These are phyloP conservation scores for Chrysemys picta DNA, from an alignment of 2,113 vertebrate species.

Conservation along the genomic window DNA sequence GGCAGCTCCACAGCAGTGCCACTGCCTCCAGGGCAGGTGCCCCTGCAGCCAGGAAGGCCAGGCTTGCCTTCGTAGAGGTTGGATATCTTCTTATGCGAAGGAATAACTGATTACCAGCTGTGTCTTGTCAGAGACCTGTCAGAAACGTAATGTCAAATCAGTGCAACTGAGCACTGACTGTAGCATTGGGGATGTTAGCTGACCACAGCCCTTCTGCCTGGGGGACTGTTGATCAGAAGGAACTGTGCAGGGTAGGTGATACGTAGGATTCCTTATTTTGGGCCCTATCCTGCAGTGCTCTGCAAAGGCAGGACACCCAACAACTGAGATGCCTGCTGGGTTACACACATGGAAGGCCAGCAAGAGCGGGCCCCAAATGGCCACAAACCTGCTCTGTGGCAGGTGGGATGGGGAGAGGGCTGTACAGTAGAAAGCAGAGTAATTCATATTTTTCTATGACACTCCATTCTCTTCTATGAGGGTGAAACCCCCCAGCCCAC, in stretches of 20 bases:
- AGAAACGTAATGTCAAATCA: neutral
- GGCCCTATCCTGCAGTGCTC: neutral
- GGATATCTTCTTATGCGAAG: constrained; percentile 27
- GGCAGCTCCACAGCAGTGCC: constrained; percentile 54
- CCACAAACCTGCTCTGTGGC: neutral
- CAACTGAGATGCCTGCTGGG: neutral
- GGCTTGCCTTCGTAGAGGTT: constrained; percentile 43
- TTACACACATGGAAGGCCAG: neutral
- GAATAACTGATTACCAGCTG: constrained; percentile 45
- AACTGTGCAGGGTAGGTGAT: neutral
- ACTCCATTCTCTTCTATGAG: neutral
- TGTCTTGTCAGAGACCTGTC: neutral
- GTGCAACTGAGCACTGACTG: neutral
- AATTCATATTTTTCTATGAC: neutral
- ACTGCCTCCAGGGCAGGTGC: constrained; percentile 35
- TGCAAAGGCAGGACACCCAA: neutral
- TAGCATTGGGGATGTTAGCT: neutral
- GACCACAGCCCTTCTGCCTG: constrained; percentile 32
- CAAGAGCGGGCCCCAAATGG: neutral
- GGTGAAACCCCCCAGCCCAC: too few species aligned
- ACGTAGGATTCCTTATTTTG: constrained; percentile 22
- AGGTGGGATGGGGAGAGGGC: neutral
- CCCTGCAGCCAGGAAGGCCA: neutral
- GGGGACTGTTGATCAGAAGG: neutral
- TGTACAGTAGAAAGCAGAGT: neutral